Base-by-base conservation (phyloP, 2,888 invertebrate genomes). In the Hemicrepidius hirtus region DNA sequence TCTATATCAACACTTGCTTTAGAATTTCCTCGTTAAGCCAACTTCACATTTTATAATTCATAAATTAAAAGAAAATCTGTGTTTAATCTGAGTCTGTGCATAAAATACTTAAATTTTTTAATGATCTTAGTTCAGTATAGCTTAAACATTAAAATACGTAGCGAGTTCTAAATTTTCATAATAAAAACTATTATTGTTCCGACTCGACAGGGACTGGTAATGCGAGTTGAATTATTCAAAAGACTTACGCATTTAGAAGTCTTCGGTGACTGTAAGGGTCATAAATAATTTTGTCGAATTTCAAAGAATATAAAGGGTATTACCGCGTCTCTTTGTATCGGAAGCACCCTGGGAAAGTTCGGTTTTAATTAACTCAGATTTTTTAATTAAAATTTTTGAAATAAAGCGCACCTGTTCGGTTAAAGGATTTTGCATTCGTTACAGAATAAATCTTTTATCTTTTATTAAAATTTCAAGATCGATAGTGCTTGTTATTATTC, bases 351-450 rank as follows among this genome's bases (percentile, higher is more conserved):
- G 24, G 0, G 3, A 16, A 32, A 32, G 55, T 35, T 55, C 28
- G 18, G 32, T 40, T 65, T 63, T 65, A 65, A 65, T 65, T 65
- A 65, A 65, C 65, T 40, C 12, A 16, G 35, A 28, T 24, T 53
- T 65, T 55, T 40, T 59, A 65, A 65, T 65, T 65, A 65, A 65
- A 64, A 44, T 37, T 50, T 63, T 65, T 53, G 40, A 65, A 53
- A 40, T 50, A 65, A 50, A 65, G 37, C 44, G 40, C 65, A 65
- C 65, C 65, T 65, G 65, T 65, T 50, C 53, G 35, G 59, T 21
- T 40, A 18, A 16, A 4, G 35, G 55, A 13, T 28, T 63, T 63
- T 49, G 63, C 63, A 63, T 49, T 32, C 28, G 35, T 63, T 49
- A 49, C 18, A 46, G 21, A 63, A 32, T 32, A 46, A 46, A 32